Base-by-base conservation (phyloP, 92 coral and sea anemone genomes). In the Muricea muricata region DNA sequence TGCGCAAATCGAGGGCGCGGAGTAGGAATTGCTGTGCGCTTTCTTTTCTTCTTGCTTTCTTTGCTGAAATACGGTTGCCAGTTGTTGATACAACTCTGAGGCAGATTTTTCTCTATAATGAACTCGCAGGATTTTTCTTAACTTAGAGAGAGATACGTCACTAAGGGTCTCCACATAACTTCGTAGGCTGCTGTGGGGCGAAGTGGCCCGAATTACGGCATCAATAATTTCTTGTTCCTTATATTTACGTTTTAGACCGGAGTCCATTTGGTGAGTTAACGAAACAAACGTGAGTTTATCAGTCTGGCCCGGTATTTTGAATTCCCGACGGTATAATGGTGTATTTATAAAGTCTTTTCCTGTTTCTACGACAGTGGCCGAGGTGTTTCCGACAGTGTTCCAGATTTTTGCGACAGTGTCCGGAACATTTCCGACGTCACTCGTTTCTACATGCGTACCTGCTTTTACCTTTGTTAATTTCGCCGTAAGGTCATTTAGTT, bases 211-310 rank as follows among this genome's bases (percentile, higher is more conserved):
- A 13, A 87, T 91, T 14, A 84, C 84, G 0, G 92, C 80, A 40
- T 85, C 87, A 0, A 69, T 65, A 30, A 84, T 88, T 14, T 91
- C 88, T 6, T 25, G 66, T 41, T 85, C 90, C 18, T 76, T 69
- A 41, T 88, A 85, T 8, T 80, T 89, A 42, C 88, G 73, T 58
- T 85, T 88, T 12, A 91, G 65, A 11, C 90, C 89, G 1, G 88
- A 88, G 41, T 91, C 92, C 0, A 82, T 81, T 75, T 88, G 92
- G 20, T 88, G 94, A 10, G 87, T 91, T 7, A 84, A 83, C 8
- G 91, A 91, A 8, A 91, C 87, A 61, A 91, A 91, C 12, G 87
- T 63, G 61, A 87, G 50, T 42, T 84, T 87, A 14, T 83, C 90
- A 17, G 87, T 83, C 55, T 80, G 86, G 3, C 87, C 91, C 70